Conservation (phyloP, 2,113 vertebrate genomes). For the Sebastes schlegelii region DNA sequence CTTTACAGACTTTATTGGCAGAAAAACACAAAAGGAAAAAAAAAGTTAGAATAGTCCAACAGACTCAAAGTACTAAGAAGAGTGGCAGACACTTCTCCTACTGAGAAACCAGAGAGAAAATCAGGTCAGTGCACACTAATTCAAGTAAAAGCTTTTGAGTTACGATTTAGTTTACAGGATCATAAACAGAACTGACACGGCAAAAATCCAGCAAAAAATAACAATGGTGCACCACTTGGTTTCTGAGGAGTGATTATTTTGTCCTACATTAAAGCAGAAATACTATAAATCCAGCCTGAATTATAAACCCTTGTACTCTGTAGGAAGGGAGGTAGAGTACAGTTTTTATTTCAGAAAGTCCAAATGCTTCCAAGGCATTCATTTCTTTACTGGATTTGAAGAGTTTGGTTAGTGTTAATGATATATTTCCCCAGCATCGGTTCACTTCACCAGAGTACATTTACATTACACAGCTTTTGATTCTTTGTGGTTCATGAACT, state of each 20-base stretch:
- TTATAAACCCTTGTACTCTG: background rate
- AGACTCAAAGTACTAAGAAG: slow-evolving; percentile 57
- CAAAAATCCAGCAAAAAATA: background rate
- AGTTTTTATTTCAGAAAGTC: background rate
- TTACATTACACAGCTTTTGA: too few relatives aligned
- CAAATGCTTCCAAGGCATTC: background rate
- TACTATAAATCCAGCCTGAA: background rate
- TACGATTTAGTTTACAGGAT: slow-evolving; percentile 20
- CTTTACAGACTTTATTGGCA: slow-evolving; percentile 65
- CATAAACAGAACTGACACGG: background rate
- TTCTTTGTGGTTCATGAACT: background rate
- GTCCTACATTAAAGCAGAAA: background rate
- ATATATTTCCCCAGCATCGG: background rate
- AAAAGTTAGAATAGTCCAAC: slow-evolving; percentile 25
- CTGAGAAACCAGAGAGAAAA: slow-evolving; percentile 71
- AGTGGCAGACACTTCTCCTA: slow-evolving; percentile 61
- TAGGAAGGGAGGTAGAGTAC: background rate
- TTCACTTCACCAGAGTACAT: background rate
- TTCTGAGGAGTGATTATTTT: too few relatives aligned
- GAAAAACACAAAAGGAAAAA: slow-evolving; percentile 38
- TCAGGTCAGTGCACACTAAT: slow-evolving; percentile 52
- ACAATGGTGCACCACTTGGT: background rate
- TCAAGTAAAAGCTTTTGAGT: slow-evolving; percentile 33
- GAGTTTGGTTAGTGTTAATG: slow-evolving; percentile 2
- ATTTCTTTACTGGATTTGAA: background rate